These are phyloP conservation scores for Sinodicranocentrus sp. DNA, from an alignment of 2,888 invertebrate genomes.

Conservation along the genomic window DNA sequence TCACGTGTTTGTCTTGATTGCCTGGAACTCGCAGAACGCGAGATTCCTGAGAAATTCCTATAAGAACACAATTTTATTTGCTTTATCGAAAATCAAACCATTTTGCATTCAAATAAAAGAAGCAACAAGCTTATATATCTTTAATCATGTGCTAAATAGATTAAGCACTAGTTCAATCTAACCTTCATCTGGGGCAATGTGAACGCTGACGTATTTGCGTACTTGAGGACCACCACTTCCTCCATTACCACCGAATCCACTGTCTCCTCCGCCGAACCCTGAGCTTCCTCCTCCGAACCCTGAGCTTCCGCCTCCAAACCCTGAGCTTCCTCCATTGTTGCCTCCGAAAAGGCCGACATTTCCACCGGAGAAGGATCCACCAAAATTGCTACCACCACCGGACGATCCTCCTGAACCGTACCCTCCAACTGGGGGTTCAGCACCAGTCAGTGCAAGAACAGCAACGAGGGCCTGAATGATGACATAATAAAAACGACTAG, in stretches of 20 bases:
- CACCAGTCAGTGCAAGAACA: conserved; percentile 33
- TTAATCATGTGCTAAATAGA: not conserved
- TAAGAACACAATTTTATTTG: not conserved
- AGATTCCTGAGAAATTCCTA: conserved; percentile 33
- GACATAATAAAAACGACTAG: too few species aligned
- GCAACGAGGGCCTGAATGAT: conserved; percentile 49
- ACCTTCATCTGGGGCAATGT: conserved; percentile 64
- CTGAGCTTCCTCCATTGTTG: conserved; percentile 22
- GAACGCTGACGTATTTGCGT: conserved; percentile 51
- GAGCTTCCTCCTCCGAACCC: conserved; percentile 29
- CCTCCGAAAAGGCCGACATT: not conserved
- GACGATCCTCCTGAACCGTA: conserved; percentile 19
- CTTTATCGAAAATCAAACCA: not conserved
- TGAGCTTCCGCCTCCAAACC: not conserved
- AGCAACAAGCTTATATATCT: not conserved
- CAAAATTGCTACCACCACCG: conserved; percentile 14
- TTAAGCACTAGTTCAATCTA: not conserved
- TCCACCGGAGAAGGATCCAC: conserved; percentile 23
- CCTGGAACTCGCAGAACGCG: conserved; percentile 60
- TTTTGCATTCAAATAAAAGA: not conserved
- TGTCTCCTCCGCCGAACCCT: conserved; percentile 15
- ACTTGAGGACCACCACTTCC: conserved; percentile 39
- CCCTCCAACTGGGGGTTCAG: conserved; percentile 47
- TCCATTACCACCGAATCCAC: conserved; percentile 18
- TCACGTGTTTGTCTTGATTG: conserved; percentile 52